Percentiles rank a stretch among this genome's conserved stretches.
Evolutionary conservation across 1,140 invertebrate species (phyloP).

Genomic region (Heterodera schachtii): DNA sequence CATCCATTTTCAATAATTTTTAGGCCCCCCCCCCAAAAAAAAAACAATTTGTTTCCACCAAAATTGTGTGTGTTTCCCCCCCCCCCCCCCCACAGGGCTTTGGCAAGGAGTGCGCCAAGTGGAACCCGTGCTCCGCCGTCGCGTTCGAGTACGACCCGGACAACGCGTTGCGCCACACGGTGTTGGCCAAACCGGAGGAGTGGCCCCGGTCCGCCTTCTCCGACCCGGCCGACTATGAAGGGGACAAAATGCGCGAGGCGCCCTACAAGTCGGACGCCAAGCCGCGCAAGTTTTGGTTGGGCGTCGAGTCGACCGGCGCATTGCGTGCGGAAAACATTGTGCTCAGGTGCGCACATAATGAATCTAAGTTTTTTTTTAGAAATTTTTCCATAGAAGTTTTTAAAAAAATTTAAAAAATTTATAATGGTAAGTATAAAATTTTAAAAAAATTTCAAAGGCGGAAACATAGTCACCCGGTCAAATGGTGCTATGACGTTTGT

Average conservation of each 20-base stretch:
- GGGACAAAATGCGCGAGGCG: constrained; percentile 74
- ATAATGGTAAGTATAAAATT: too few species aligned
- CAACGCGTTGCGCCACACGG: constrained; percentile 91
- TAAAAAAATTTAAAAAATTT: too few species aligned
- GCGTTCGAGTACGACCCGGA: constrained; percentile 99
- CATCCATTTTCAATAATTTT: too few species aligned
- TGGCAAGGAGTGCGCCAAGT: constrained; percentile 99
- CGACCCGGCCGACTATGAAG: constrained; percentile 84
- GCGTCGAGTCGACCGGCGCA: constrained; percentile 91
- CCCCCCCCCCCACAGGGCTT: too few species aligned
- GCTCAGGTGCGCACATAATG: too few species aligned
- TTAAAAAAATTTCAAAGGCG: too few species aligned
- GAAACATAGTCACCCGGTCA: too few species aligned
- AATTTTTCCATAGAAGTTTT: too few species aligned
- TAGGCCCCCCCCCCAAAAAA: too few species aligned
- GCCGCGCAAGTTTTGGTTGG: constrained; percentile 95
- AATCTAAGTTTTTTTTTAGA: too few species aligned
- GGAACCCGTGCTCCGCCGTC: constrained; percentile 97
- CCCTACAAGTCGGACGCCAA: constrained; percentile 88
- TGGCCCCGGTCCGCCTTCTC: constrained; percentile 88
- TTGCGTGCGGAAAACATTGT: constrained; percentile 96
- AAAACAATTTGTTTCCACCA: too few species aligned
- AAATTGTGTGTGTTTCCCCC: constrained; percentile 14
- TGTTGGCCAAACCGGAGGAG: constrained; percentile 95
- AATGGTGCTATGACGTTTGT: too few species aligned